Conservation (phyloP, 2,113 vertebrate genomes). For the Phaethornis superciliosus region DNA sequence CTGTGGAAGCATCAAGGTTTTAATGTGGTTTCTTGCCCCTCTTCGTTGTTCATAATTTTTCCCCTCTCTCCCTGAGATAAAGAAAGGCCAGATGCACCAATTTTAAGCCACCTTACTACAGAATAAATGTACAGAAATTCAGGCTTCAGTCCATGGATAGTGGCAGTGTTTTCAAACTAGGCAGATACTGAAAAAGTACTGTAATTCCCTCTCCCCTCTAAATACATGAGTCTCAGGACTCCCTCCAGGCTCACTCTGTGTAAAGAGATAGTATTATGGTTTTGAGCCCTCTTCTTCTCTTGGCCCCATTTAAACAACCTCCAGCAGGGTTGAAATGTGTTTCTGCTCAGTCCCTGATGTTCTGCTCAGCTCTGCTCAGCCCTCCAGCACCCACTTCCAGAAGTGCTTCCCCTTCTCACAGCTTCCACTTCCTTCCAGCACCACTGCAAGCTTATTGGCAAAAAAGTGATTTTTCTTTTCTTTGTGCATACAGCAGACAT, state of each 20-base stretch:
- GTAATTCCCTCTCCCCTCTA: neutral
- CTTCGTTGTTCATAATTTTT: neutral
- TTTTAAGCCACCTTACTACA: neutral
- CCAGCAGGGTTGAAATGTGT: neutral
- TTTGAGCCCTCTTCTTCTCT: neutral
- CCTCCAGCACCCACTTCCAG: neutral
- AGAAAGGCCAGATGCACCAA: neutral
- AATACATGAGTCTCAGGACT: accelerated
- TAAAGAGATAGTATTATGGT: neutral
- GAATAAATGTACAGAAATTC: neutral
- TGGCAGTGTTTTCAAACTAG: neutral
- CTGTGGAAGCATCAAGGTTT: neutral
- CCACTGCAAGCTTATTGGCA: neutral
- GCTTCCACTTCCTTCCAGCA: neutral
- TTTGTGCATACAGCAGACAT: neutral
- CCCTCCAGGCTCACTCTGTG: accelerated
- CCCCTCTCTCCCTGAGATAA: neutral
- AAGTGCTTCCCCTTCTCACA: too few species aligned
- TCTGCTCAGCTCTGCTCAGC: neutral
- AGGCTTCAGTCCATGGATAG: neutral
- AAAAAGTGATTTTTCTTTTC: neutral
- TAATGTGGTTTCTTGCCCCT: neutral
- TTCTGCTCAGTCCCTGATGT: neutral
- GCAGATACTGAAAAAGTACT: neutral
- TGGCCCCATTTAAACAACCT: neutral